Percentiles rank a stretch among this genome's conserved stretches.
phyloP scores from a whole-genome alignment of 2,113 vertebrate genomes.

The Amia ocellicauda region DNA sequence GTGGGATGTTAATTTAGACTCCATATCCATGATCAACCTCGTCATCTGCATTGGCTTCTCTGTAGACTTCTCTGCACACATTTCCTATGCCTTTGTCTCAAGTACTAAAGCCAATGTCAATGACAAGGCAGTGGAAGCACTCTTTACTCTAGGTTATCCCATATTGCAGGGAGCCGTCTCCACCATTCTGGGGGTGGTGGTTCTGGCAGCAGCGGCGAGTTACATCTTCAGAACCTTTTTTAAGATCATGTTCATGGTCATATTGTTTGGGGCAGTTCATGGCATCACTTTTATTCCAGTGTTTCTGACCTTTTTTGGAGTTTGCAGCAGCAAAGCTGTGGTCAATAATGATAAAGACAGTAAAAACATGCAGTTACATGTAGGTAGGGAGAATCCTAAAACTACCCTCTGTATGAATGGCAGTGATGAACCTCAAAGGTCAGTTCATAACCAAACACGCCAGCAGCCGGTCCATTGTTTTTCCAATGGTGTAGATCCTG shows the following conservation, averaged over 20 bases:
- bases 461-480: too few species aligned
- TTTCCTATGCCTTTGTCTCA: slow-evolving; percentile 64
- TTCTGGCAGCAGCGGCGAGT: slow-evolving; percentile 60
- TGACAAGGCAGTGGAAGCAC: slow-evolving; percentile 50
- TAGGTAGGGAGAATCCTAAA: too few species aligned
- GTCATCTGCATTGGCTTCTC: slow-evolving; percentile 76
- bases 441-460: slow-evolving; percentile 17
- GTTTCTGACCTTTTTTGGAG: slow-evolving; percentile 61
- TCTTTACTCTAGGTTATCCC: slow-evolving; percentile 62
- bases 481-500: too few species aligned
- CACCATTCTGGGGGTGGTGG: slow-evolving; percentile 72
- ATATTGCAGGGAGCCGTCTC: slow-evolving; percentile 64
- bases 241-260: slow-evolving; percentile 68
- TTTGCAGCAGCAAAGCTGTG: slow-evolving; percentile 24
- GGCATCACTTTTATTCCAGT: slow-evolving; percentile 69
- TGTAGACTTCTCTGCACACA: slow-evolving; percentile 68
- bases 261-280: slow-evolving; percentile 60
- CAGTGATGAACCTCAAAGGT: too few species aligned
- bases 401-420: too few species aligned
- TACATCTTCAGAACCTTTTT: slow-evolving; percentile 72
- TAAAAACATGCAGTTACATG: slow-evolving; percentile 12
- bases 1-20: slow-evolving; percentile 68
- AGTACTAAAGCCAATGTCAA: slow-evolving; percentile 46
- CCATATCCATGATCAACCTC: slow-evolving; percentile 69
- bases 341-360: neutral